These are phyloP conservation scores for Lophura nycthemera DNA, from an alignment of 2,113 vertebrate genomes.

Conservation along the genomic window DNA sequence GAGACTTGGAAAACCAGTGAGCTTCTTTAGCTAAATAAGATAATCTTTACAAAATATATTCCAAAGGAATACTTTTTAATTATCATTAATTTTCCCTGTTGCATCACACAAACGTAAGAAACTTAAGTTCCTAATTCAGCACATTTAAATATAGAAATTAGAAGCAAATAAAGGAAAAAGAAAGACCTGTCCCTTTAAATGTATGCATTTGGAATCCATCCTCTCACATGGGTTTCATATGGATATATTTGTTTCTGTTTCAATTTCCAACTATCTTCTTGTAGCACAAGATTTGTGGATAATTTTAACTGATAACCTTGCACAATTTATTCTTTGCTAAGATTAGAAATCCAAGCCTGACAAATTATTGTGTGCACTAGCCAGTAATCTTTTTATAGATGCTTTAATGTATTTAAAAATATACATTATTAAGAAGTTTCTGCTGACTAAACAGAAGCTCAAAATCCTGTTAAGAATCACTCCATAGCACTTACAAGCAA, in stretches of 20 bases:
- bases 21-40: not conserved
- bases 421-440: not conserved
- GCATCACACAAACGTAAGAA: not conserved
- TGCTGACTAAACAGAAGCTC: not conserved
- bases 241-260: not conserved
- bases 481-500: not conserved
- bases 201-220: not conserved
- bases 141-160: not conserved
- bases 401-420: not conserved
- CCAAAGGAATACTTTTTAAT: not conserved
- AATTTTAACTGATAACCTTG: not conserved
- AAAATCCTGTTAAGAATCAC: not conserved
- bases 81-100: not conserved
- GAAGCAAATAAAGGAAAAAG: not conserved
- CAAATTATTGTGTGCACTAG: not conserved
- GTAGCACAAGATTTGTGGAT: not conserved
- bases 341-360: not conserved
- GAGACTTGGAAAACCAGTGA: not conserved
- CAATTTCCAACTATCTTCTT: not conserved
- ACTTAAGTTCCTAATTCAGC: not conserved
- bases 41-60: not conserved
- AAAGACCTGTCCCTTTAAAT: not conserved
- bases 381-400: not conserved
- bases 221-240: not conserved
- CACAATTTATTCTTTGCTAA: not conserved